phyloP scores from a whole-genome alignment of 2,113 vertebrate species.

The Vidua macroura region DNA sequence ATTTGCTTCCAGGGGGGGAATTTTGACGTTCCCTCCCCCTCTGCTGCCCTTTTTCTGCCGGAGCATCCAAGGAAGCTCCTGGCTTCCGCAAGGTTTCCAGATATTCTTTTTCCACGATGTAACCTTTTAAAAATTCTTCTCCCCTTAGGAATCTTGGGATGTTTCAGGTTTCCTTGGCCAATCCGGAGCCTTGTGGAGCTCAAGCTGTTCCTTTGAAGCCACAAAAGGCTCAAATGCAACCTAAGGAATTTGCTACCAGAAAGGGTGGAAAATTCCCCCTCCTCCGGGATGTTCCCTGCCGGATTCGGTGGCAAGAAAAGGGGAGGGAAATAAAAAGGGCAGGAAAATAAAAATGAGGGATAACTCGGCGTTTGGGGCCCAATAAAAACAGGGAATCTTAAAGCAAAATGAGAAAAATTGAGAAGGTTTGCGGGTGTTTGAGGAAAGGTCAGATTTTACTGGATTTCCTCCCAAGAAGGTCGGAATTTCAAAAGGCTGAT shows the following conservation, averaged over 20 bases:
- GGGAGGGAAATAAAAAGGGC: neutral
- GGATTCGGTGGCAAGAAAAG: neutral
- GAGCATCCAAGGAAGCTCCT: slow-evolving; percentile 39
- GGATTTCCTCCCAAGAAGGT: neutral
- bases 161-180: slow-evolving; percentile 59
- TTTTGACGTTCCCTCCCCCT: neutral
- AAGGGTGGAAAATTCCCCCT: slow-evolving; percentile 17
- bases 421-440: neutral
- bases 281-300: neutral
- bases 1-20: neutral
- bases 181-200: neutral
- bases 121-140: slow-evolving; percentile 54
- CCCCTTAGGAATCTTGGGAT: neutral
- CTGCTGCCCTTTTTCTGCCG: neutral
- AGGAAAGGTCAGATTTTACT: slow-evolving; percentile 10
- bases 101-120: slow-evolving; percentile 47
- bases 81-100: slow-evolving; percentile 8
- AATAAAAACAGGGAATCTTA: neutral
- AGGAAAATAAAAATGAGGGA: neutral
- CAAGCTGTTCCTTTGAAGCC: slow-evolving; percentile 48
- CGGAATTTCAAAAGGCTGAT: neutral
- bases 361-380: neutral
- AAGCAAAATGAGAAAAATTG: neutral
- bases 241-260: slow-evolving; percentile 41
- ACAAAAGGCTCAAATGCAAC: slow-evolving; percentile 33